Conservation (phyloP, 1,140 invertebrate species). For the Fopius arisanus region DNA sequence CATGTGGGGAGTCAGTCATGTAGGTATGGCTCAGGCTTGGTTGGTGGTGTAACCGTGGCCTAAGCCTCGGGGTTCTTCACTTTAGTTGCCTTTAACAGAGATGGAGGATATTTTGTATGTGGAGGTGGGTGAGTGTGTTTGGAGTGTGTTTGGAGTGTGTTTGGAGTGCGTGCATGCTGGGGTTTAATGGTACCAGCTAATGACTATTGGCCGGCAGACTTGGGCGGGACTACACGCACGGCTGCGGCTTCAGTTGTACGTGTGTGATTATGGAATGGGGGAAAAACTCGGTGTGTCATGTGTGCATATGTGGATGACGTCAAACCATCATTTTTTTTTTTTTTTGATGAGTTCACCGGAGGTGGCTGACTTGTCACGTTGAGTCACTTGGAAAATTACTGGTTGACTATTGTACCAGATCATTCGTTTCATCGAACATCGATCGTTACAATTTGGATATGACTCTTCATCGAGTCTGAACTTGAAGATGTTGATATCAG, state of each 20-base stretch:
- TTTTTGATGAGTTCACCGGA: neutral
- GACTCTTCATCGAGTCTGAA: too few species aligned
- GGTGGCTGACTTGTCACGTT: neutral
- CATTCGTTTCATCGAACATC: too few species aligned
- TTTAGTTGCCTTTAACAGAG: neutral
- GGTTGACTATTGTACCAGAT: too few species aligned
- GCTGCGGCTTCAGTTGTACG: neutral
- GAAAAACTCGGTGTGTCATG: neutral
- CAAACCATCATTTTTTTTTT: neutral
- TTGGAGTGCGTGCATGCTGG: conserved; percentile 44
- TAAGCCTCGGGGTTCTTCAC: neutral
- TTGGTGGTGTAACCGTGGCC: neutral
- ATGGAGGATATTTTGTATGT: neutral
- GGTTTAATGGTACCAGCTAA: conserved; percentile 65
- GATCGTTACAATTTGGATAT: too few species aligned
- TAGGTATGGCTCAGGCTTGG: neutral
- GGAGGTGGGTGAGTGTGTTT: neutral
- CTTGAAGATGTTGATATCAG: too few species aligned
- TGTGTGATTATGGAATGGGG: neutral
- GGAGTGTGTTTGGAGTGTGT: conserved; percentile 34
- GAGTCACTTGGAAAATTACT: too few species aligned
- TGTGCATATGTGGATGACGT: neutral
- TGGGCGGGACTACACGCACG: conserved; percentile 59
- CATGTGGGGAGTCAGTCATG: too few species aligned
- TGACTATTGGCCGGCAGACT: conserved; percentile 64